phyloP scores from a whole-genome alignment of 2,888 invertebrate species.

The Rosalia funebris region DNA sequence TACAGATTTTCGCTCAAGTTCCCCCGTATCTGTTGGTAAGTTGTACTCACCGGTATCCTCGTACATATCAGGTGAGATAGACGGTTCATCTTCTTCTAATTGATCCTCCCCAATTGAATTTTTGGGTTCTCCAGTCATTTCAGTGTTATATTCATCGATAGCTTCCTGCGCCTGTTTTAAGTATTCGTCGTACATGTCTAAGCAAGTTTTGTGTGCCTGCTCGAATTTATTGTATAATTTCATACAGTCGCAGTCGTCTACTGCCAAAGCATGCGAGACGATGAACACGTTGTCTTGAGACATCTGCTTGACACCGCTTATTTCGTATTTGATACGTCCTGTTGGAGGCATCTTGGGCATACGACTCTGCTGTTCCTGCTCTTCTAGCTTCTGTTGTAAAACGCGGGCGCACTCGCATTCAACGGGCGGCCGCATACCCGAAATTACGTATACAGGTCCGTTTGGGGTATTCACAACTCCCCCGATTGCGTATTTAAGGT shows the following conservation, averaged over 20 bases:
- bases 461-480: constrained; percentile 43
- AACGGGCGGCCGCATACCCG: constrained; percentile 45
- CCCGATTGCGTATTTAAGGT: constrained; percentile 46
- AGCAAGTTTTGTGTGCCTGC: constrained; percentile 53
- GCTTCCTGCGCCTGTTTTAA: constrained; percentile 31
- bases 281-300: constrained; percentile 57
- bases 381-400: constrained; percentile 39
- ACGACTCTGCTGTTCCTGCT: constrained; percentile 42
- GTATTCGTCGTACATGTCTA: constrained; percentile 37
- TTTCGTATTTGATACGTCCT: constrained; percentile 53
- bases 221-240: constrained; percentile 51
- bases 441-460: constrained; percentile 48
- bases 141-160: constrained; percentile 19
- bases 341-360: constrained; percentile 51
- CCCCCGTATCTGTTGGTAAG: not conserved
- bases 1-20: not conserved
- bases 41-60: not conserved
- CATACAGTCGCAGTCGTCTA: constrained; percentile 55
- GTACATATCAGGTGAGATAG: not conserved
- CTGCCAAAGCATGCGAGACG: constrained; percentile 47
- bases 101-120: constrained; percentile 9
- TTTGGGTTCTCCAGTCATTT: not conserved
- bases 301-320: constrained; percentile 55
- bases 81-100: constrained; percentile 14
- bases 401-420: constrained; percentile 47